Percentiles rank a stretch among this genome's conserved stretches.
Evolutionary conservation across 2,888 invertebrate species (phyloP).

Genomic region (Drosophila birchii): DNA sequence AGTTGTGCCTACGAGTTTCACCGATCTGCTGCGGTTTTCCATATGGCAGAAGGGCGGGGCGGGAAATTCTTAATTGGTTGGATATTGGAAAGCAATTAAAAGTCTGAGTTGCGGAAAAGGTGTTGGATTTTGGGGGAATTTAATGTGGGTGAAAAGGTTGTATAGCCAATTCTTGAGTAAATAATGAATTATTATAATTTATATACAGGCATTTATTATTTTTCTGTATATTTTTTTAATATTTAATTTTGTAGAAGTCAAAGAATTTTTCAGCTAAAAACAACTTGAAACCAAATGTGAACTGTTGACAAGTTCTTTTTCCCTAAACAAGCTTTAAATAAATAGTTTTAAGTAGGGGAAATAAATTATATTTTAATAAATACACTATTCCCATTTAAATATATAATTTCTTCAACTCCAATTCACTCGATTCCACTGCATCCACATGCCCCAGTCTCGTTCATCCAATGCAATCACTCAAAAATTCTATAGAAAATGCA

Average conservation of each 20-base stretch:
- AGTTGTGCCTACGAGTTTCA: constrained; percentile 15
- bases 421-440: not conserved
- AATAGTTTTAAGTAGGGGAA: too few species aligned
- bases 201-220: too few species aligned
- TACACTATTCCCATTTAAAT: constrained; percentile 16
- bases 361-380: too few species aligned
- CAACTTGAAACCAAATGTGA: not conserved
- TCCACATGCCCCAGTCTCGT: constrained; percentile 9
- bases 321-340: too few species aligned
- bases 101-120: not conserved
- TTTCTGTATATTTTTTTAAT: not conserved
- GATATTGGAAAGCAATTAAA: constrained; percentile 40
- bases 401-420: not conserved
- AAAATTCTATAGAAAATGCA: constrained; percentile 79
- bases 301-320: not conserved
- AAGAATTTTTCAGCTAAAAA: rapidly evolving
- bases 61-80: constrained; percentile 41
- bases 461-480: constrained; percentile 65
- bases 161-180: too few species aligned
- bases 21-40: constrained; percentile 46
- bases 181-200: not conserved
- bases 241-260: not conserved
- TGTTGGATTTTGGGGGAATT: not conserved
- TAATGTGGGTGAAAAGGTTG: not conserved
- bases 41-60: constrained; percentile 24